phyloP scores from a whole-genome alignment of 2,888 invertebrate species.

The Osmoderma eremita region DNA sequence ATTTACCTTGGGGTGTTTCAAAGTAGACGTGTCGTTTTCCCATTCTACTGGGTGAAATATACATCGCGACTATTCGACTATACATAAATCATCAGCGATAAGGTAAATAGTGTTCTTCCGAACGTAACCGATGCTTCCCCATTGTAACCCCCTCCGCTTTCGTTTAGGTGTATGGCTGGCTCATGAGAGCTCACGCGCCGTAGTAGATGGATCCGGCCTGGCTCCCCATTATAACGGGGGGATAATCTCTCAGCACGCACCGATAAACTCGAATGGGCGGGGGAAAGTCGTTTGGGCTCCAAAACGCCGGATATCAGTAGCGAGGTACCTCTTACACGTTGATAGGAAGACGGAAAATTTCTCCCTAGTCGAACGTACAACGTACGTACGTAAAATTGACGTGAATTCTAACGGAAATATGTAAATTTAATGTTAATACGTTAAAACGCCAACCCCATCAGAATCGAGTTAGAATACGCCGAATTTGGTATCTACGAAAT shows the following conservation, averaged over 20 bases:
- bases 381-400: background rate
- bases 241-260: slow-evolving; percentile 21
- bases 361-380: slow-evolving; percentile 5
- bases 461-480: no score
- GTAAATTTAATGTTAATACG: slow-evolving; percentile 21
- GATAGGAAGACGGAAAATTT: slow-evolving; percentile 8
- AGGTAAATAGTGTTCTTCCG: slow-evolving; percentile 14
- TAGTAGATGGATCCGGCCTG: background rate
- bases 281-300: slow-evolving; percentile 11
- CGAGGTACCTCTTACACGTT: slow-evolving; percentile 2
- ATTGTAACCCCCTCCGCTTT: background rate
- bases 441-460: background rate
- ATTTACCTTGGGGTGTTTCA: slow-evolving; percentile 15
- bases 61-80: slow-evolving; percentile 7
- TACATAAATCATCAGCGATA: slow-evolving; percentile 33
- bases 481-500: no score
- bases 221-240: slow-evolving; percentile 9
- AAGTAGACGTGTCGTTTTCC: background rate
- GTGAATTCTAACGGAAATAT: slow-evolving; percentile 14
- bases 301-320: background rate
- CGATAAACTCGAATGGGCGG: slow-evolving; percentile 23
- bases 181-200: background rate
- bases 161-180: background rate
- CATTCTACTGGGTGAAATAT: slow-evolving; percentile 31
- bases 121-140: background rate